Evolutionary conservation across 2,797 vertebrate species (phyloP).

Genomic region (Acanthornis magna): DNA sequence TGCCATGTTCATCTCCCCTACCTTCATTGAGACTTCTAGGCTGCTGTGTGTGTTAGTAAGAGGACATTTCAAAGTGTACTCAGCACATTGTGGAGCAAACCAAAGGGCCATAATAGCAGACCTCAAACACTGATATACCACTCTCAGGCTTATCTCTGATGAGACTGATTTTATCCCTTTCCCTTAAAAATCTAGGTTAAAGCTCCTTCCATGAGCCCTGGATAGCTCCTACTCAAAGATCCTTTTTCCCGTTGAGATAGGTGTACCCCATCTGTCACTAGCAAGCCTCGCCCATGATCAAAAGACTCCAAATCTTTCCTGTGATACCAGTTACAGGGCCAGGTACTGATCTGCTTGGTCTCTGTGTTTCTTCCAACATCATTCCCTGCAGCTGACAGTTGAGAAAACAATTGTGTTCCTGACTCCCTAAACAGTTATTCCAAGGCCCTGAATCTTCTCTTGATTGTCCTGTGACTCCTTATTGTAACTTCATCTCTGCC

Average conservation of each 20-base stretch:
- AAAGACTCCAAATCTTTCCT: neutral
- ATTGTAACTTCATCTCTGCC: neutral
- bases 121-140: accelerated
- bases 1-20: accelerated
- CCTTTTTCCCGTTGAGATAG: neutral
- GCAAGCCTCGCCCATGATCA: neutral
- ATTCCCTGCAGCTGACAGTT: neutral
- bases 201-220: neutral
- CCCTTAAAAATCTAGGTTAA: neutral
- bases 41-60: neutral
- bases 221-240: neutral
- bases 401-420: neutral
- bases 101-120: accelerated
- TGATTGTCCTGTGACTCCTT: neutral
- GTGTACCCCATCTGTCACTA: accelerated
- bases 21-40: neutral
- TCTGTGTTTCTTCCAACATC: neutral
- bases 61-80: neutral
- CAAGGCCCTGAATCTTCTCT: neutral
- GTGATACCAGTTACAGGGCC: neutral
- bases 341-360: neutral
- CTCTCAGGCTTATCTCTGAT: neutral
- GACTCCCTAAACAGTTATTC: neutral
- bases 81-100: neutral
- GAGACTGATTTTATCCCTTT: neutral